phyloP scores from a whole-genome alignment of 2,113 vertebrate species.

The Gallinago undulata region DNA sequence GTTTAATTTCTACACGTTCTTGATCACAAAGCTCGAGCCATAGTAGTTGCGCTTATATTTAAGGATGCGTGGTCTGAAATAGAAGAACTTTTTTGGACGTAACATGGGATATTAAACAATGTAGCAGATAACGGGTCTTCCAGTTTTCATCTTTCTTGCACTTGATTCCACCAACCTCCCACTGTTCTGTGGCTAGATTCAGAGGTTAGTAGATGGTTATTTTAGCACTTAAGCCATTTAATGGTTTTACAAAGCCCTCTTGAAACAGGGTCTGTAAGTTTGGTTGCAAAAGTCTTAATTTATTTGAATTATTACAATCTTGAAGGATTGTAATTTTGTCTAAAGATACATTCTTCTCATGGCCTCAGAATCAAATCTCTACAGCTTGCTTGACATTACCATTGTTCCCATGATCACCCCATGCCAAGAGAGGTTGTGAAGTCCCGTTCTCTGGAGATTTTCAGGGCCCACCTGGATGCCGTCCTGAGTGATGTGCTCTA shows the following conservation, averaged over 20 bases:
- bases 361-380: not conserved
- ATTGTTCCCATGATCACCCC: not conserved
- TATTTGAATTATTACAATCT: not conserved
- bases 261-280: not conserved
- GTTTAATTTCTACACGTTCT: not conserved
- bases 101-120: not conserved
- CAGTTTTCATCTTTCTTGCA: not conserved
- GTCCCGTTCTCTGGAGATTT: no score
- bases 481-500: no score
- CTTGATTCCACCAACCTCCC: not conserved
- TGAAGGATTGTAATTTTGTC: not conserved
- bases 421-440: no score
- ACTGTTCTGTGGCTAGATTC: not conserved
- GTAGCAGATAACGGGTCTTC: not conserved
- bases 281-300: not conserved
- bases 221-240: not conserved
- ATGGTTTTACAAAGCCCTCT: not conserved
- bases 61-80: not conserved
- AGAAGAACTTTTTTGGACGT: not conserved
- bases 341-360: not conserved
- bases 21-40: not conserved
- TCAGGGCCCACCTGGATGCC: no score
- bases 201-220: not conserved
- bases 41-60: not conserved
- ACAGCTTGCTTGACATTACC: not conserved